phyloP scores from a whole-genome alignment of 2,888 invertebrate species.

The Pandemis heparana region DNA sequence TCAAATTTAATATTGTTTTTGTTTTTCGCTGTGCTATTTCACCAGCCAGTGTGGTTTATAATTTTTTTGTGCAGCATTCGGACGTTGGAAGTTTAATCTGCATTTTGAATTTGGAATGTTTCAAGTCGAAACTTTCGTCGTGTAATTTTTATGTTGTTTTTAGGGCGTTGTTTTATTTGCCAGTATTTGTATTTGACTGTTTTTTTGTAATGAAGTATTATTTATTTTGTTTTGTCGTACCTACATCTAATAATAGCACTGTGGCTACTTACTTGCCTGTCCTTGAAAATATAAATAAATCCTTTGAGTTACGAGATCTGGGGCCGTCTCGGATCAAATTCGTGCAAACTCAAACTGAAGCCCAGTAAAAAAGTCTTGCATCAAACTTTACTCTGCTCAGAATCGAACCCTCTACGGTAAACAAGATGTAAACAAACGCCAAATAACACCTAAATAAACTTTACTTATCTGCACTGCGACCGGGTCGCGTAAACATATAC shows the following conservation, averaged over 20 bases:
- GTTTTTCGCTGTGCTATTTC: background rate
- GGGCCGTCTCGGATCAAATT: background rate
- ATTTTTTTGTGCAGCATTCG: background rate
- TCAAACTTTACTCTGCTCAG: conserved; percentile 9
- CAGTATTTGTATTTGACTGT: background rate
- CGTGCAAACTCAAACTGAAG: background rate
- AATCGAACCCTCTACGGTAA: conserved; percentile 30
- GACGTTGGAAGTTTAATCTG: background rate
- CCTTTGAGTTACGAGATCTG: background rate
- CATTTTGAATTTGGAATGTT: background rate
- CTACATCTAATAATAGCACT: background rate
- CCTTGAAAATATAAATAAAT: background rate
- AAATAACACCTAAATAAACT: conserved; percentile 37
- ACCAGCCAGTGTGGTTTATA: background rate
- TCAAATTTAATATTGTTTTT: background rate
- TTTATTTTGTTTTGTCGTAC: too few relatives aligned
- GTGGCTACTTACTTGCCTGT: background rate
- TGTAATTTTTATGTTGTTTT: background rate
- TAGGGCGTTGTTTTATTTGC: background rate
- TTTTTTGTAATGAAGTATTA: too few relatives aligned
- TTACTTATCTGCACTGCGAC: conserved; percentile 15
- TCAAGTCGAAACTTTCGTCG: background rate
- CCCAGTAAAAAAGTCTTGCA: conserved; percentile 1
- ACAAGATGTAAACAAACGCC: conserved; percentile 37
- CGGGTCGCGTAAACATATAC: conserved; percentile 7